Evolutionary conservation across 2,113 vertebrate genomes (phyloP).

Genomic region (Synchiropus splendidus): DNA sequence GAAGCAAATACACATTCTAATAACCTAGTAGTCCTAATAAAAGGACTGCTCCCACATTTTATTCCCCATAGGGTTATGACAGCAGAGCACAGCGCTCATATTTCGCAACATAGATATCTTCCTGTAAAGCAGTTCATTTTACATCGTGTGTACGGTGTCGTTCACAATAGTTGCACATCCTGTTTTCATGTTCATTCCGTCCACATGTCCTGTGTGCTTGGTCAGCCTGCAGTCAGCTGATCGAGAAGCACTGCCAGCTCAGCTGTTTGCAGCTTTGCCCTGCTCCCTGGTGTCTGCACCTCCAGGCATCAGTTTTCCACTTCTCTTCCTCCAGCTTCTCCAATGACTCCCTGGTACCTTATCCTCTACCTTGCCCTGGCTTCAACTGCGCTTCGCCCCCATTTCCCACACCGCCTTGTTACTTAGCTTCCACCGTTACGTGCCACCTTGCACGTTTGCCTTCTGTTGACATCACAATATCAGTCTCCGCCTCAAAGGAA

Average conservation of each 20-base stretch:
- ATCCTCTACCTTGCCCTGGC: conserved; percentile 5
- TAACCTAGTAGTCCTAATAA: neutral
- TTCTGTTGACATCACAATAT: conserved; percentile 42
- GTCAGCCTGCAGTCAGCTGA: conserved; percentile 60
- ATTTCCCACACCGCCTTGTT: neutral
- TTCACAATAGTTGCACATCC: conserved; percentile 9
- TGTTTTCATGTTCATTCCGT: conserved; percentile 12
- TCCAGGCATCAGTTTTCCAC: conserved; percentile 12
- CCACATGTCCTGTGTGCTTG: conserved; percentile 27
- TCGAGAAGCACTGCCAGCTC: conserved; percentile 46
- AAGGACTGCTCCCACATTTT: too few species aligned
- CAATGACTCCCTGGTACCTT: conserved; percentile 1
- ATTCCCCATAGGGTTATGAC: too few species aligned
- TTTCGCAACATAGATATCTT: too few species aligned
- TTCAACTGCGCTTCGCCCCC: conserved; percentile 1
- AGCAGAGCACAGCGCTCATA: too few species aligned
- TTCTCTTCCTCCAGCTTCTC: neutral
- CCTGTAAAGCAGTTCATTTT: too few species aligned
- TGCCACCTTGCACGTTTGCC: conserved; percentile 1
- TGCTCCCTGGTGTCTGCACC: conserved; percentile 16
- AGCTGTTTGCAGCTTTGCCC: conserved; percentile 40
- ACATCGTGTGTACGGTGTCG: too few species aligned
- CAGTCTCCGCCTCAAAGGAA: too few species aligned
- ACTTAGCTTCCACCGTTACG: conserved; percentile 3
- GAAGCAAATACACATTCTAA: conserved; percentile 15